Evolutionary conservation across 2,113 vertebrate species (phyloP).

Genomic region (Silurus meridionalis): DNA sequence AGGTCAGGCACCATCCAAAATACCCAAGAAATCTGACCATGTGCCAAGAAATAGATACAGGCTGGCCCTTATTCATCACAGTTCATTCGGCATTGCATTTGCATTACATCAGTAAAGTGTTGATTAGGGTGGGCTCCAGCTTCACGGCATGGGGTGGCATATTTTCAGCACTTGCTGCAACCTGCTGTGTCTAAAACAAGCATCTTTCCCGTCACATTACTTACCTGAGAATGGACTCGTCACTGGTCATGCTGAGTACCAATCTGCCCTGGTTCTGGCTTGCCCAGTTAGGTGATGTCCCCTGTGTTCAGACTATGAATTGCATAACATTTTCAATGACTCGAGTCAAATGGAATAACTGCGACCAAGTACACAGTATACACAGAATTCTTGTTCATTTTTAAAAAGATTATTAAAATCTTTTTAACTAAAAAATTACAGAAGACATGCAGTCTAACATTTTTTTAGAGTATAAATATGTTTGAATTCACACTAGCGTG

Average conservation of each 20-base stretch:
- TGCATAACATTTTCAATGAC: constrained; percentile 19
- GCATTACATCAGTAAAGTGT: constrained; percentile 37
- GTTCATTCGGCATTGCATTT: constrained; percentile 25
- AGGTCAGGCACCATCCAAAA: constrained; percentile 19
- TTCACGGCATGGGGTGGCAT: constrained; percentile 48
- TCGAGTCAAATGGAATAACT: neutral
- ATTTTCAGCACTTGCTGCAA: constrained; percentile 61
- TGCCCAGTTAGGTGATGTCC: constrained; percentile 52
- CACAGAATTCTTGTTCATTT: neutral
- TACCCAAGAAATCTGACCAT: neutral
- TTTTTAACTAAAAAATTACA: neutral
- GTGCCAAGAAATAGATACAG: neutral
- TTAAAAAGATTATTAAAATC: neutral
- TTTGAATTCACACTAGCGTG: neutral
- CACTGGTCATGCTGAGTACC: constrained; percentile 67
- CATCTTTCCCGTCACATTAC: constrained; percentile 52
- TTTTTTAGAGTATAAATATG: neutral
- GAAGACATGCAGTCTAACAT: neutral
- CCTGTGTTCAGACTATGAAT: constrained; percentile 30
- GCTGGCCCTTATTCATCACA: neutral
- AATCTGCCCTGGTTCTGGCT: constrained; percentile 72
- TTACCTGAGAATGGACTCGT: constrained; percentile 61
- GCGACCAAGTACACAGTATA: neutral
- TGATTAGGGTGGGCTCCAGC: constrained; percentile 41
- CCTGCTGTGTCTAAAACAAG: constrained; percentile 53